These are phyloP conservation scores for Stichopus horrens DNA, from an alignment of 53 echinoderm and acorn worm genomes.

Conservation along the genomic window DNA sequence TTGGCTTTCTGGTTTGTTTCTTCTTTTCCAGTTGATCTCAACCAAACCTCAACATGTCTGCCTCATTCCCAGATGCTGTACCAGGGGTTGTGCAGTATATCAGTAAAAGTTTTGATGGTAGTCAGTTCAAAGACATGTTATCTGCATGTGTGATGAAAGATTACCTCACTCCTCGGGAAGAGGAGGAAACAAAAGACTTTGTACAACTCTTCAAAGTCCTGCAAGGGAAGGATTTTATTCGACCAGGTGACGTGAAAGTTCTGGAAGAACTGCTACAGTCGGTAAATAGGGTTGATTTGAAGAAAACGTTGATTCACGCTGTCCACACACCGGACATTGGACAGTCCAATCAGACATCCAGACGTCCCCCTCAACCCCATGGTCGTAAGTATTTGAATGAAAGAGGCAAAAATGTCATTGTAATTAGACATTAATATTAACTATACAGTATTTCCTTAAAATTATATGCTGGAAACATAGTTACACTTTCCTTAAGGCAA, in stretches of 20 bases:
- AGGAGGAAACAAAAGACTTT: neutral
- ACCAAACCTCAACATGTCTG: neutral
- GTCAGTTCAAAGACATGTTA: neutral
- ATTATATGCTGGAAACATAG: too few relatives aligned
- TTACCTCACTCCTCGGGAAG: neutral
- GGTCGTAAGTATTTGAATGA: neutral
- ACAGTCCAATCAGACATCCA: neutral
- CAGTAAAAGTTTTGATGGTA: neutral
- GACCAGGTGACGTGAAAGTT: neutral
- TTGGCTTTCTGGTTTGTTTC: neutral
- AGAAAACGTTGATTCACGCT: neutral
- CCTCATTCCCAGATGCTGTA: neutral
- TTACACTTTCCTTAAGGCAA: too few relatives aligned
- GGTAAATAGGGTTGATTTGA: neutral
- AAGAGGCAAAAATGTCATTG: neutral
- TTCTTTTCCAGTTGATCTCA: neutral
- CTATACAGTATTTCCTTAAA: neutral
- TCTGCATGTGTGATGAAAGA: neutral
- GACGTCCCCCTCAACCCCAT: neutral
- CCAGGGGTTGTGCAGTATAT: neutral
- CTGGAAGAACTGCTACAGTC: neutral
- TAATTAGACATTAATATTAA: neutral
- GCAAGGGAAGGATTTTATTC: neutral
- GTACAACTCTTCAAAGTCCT: neutral
- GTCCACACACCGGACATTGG: neutral